Evolutionary conservation across 1,140 invertebrate genomes (phyloP).

Genomic region (Eriocheir sinensis): DNA sequence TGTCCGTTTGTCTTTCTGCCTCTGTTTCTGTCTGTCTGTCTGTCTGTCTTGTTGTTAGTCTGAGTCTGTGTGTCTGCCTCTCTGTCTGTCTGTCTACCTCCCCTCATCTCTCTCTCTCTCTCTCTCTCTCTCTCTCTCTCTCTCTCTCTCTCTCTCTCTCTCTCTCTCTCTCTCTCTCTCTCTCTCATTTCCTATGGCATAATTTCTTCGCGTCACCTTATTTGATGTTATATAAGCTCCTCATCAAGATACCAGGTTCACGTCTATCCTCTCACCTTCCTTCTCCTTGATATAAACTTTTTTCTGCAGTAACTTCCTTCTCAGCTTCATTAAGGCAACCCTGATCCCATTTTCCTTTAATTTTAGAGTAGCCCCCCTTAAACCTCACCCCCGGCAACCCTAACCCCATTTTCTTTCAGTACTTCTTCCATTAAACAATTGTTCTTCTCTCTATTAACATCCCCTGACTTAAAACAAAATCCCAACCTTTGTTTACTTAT

Average conservation of each 20-base stretch:
- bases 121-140: slow-evolving; percentile 22
- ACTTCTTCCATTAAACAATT: too few relatives aligned
- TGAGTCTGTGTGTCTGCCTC: background rate
- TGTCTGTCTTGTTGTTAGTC: background rate
- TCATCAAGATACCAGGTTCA: background rate
- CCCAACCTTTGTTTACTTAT: too few relatives aligned
- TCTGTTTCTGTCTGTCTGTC: background rate
- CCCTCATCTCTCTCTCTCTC: background rate
- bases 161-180: slow-evolving; percentile 22
- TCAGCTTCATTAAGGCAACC: too few relatives aligned
- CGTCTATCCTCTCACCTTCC: background rate
- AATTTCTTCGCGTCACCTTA: background rate
- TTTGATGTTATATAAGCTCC: background rate
- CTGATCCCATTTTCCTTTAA: too few relatives aligned
- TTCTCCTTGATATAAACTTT: background rate
- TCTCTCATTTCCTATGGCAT: too few relatives aligned
- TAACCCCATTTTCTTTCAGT: too few relatives aligned
- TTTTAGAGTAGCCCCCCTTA: too few relatives aligned
- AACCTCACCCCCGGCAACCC: too few relatives aligned
- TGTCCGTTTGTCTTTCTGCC: background rate
- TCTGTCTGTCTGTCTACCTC: background rate
- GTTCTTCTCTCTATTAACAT: too few relatives aligned
- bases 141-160: slow-evolving; percentile 22
- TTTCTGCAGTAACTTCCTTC: background rate
- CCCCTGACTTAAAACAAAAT: too few relatives aligned